Evolutionary conservation across 2,888 invertebrate genomes (phyloP).

Genomic region (Drosophila greeni): DNA sequence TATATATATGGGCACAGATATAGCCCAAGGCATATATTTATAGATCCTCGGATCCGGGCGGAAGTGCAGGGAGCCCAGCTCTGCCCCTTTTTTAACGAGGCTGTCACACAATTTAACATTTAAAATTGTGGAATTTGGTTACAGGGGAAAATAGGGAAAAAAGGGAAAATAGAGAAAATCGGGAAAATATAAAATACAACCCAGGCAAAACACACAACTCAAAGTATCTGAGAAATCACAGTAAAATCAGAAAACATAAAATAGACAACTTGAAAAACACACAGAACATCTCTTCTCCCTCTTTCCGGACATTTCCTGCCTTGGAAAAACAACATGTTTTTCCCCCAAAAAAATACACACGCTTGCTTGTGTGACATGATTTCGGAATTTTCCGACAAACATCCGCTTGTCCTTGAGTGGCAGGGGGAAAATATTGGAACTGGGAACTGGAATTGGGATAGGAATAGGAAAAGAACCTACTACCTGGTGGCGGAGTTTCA

Average conservation of each 20-base stretch:
- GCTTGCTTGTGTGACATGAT: conserved; percentile 61
- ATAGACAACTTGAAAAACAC: conserved; percentile 5
- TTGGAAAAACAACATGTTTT: conserved; percentile 48
- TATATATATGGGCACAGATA: conserved; percentile 1
- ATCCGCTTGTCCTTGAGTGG: conserved; percentile 71
- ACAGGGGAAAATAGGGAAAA: not conserved
- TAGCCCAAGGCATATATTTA: conserved; percentile 17
- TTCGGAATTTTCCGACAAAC: conserved; percentile 63
- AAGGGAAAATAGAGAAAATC: too few species aligned
- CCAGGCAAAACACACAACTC: not conserved
- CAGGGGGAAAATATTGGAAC: not conserved
- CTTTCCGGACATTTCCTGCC: conserved; percentile 53
- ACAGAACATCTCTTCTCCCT: not conserved
- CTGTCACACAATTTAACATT: conserved; percentile 13
- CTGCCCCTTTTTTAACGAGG: conserved; percentile 5
- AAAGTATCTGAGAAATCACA: not conserved
- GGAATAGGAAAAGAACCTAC: conserved; percentile 2
- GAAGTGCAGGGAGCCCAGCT: conserved; percentile 26
- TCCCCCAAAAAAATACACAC: conserved; percentile 10
- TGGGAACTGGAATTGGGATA: not conserved
- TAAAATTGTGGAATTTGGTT: conserved; percentile 11
- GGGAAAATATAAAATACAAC: not conserved
- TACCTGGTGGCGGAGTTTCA: conserved; percentile 14
- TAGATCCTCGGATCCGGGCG: conserved; percentile 25
- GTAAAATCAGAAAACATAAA: not conserved